Evolutionary conservation across 2,797 vertebrate species (phyloP).

Genomic region (Calcarius lapponicus): DNA sequence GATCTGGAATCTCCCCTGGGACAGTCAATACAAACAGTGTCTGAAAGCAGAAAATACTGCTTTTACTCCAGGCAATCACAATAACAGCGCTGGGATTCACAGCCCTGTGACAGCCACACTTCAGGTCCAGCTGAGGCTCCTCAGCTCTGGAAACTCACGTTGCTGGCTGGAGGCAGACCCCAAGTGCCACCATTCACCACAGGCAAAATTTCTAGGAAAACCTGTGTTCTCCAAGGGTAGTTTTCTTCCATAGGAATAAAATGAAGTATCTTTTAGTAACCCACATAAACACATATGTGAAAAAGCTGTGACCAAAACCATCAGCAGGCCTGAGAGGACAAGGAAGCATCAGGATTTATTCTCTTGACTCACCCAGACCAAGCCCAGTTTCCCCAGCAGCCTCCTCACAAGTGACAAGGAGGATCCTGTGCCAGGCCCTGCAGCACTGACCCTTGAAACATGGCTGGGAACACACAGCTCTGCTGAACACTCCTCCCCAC

Average conservation of each 20-base stretch:
- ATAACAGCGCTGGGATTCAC: not conserved
- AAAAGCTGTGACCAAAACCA: rapidly evolving
- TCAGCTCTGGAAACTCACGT: not conserved
- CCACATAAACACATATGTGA: rapidly evolving
- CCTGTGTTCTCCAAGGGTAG: not conserved
- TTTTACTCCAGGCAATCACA: not conserved
- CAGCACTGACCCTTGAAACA: not conserved
- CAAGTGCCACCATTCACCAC: not conserved
- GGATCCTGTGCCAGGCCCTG: not conserved
- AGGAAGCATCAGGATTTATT: not conserved
- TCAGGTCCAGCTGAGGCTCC: not conserved
- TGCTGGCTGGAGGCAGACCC: not conserved
- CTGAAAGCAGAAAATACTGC: not conserved
- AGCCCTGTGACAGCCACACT: not conserved
- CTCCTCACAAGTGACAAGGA: rapidly evolving
- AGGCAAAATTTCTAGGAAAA: not conserved
- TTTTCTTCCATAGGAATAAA: not conserved
- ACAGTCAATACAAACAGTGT: not conserved
- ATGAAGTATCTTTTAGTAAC: not conserved
- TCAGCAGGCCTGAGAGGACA: not conserved
- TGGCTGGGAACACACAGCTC: not conserved
- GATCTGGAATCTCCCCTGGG: not conserved
- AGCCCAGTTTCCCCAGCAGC: not conserved
- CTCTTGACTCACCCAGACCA: not conserved
- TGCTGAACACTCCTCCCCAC: rapidly evolving